phyloP scores from a whole-genome alignment of 2,888 invertebrate genomes.

The Synanthedon tipuliformis region DNA sequence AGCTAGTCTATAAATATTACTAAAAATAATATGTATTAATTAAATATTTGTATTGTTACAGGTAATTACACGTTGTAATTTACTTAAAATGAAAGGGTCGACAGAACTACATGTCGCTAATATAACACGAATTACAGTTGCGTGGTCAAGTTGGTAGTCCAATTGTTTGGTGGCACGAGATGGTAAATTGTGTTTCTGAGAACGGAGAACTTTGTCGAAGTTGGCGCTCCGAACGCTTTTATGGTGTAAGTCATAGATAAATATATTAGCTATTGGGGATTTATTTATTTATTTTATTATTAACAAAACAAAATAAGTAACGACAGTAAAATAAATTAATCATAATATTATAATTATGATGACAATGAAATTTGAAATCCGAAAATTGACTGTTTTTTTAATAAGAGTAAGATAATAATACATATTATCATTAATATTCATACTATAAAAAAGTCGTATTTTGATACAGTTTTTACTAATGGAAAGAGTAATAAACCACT shows the following conservation, averaged over 20 bases:
- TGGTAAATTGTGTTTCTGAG: conserved; percentile 4
- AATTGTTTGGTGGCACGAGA: conserved; percentile 3
- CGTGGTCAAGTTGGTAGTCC: conserved; percentile 1
- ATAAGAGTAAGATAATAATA: too few species aligned
- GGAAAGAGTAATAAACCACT: too few species aligned
- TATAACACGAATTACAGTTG: background rate
- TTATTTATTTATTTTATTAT: background rate
- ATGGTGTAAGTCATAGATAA: background rate
- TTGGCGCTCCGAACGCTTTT: background rate
- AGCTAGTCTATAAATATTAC: too few species aligned
- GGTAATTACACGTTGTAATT: background rate
- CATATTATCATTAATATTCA: too few species aligned
- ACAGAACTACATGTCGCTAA: background rate
- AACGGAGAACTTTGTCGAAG: conserved; percentile 4
- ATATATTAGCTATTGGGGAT: background rate
- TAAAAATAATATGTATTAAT: too few species aligned
- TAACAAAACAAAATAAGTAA: too few species aligned
- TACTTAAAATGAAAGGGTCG: background rate
- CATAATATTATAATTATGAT: too few species aligned
- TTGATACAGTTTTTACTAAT: too few species aligned
- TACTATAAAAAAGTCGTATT: too few species aligned
- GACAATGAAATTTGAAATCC: too few species aligned
- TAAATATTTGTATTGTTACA: background rate
- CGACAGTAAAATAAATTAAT: too few species aligned
- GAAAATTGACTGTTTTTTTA: too few species aligned